phyloP scores from a whole-genome alignment of 2,113 vertebrate species.

The Notarius quadriscutis region DNA sequence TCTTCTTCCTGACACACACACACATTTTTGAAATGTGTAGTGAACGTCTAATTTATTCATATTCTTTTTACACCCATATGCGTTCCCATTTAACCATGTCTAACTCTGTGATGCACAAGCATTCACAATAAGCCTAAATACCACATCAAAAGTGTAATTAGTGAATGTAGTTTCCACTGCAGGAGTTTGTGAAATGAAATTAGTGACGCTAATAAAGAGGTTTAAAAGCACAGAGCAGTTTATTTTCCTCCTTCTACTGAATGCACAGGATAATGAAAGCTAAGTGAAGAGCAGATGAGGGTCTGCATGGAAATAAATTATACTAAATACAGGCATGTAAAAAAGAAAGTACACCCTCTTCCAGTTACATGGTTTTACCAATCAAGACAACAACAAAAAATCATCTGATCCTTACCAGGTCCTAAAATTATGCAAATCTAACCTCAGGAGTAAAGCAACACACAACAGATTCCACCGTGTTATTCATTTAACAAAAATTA shows the following conservation, averaged over 20 bases:
- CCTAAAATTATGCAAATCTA: too few species aligned
- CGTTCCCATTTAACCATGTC: slow-evolving; percentile 67
- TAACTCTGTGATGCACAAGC: slow-evolving; percentile 59
- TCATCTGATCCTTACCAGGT: too few species aligned
- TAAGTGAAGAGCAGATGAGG: background rate
- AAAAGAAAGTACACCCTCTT: too few species aligned
- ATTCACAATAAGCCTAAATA: slow-evolving; percentile 63
- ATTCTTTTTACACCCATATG: slow-evolving; percentile 11
- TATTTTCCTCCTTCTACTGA: background rate
- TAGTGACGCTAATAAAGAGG: slow-evolving; percentile 54
- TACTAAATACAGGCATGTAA: too few species aligned
- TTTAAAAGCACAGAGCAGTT: slow-evolving; percentile 16
- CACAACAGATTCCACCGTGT: too few species aligned
- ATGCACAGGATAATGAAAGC: slow-evolving; percentile 7
- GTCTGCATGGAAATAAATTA: background rate
- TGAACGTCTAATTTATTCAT: slow-evolving; percentile 68
- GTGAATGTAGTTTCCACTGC: slow-evolving; percentile 60
- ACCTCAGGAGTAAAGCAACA: too few species aligned
- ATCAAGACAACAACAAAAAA: too few species aligned
- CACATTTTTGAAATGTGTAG: slow-evolving; percentile 71
- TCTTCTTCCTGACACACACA: slow-evolving; percentile 62
- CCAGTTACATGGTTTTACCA: too few species aligned
- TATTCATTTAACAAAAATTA: too few species aligned
- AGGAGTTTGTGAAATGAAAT: slow-evolving; percentile 58
- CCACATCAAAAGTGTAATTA: slow-evolving; percentile 68